Conservation (phyloP, 2,797 vertebrate genomes). For the Rachycentron canadum region DNA sequence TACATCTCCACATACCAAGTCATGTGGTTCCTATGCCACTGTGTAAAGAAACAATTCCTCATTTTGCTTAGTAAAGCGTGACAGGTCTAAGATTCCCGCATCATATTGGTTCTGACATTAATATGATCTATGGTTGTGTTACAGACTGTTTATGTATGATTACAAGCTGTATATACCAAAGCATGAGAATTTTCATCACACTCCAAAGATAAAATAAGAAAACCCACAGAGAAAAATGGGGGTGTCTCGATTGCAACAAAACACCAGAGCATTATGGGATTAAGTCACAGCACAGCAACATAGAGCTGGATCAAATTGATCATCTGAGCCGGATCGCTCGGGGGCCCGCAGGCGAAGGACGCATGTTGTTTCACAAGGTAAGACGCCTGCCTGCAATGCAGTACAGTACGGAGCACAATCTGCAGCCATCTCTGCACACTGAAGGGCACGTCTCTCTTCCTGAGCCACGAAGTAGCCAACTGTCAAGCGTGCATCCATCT, state of each 20-base stretch:
- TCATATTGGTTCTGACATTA: conserved; percentile 12
- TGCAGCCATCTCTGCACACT: conserved; percentile 59
- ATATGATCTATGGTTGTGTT: conserved; percentile 44
- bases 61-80: conserved; percentile 18
- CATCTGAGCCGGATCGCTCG: conserved; percentile 65
- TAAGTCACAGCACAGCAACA: conserved; percentile 70
- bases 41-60: conserved; percentile 13
- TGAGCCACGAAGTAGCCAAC: conserved; percentile 35
- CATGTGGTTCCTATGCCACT: conserved; percentile 8
- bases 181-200: conserved; percentile 32
- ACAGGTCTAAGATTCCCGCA: conserved; percentile 27
- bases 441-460: conserved; percentile 58
- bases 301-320: conserved; percentile 79
- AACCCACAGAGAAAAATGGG: conserved; percentile 48
- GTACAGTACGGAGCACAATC: conserved; percentile 61
- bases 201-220: conserved; percentile 48
- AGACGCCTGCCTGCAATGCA: conserved; percentile 79
- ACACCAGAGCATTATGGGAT: conserved; percentile 71
- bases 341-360: conserved; percentile 65
- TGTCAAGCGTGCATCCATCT: conserved; percentile 58
- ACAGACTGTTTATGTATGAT: conserved; percentile 40
- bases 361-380: conserved; percentile 79
- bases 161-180: conserved; percentile 26
- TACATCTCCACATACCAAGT: conserved; percentile 9
- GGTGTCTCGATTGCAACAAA: conserved; percentile 57